Conservation (phyloP, 2,888 invertebrate genomes). For the Augiades crinisus region DNA sequence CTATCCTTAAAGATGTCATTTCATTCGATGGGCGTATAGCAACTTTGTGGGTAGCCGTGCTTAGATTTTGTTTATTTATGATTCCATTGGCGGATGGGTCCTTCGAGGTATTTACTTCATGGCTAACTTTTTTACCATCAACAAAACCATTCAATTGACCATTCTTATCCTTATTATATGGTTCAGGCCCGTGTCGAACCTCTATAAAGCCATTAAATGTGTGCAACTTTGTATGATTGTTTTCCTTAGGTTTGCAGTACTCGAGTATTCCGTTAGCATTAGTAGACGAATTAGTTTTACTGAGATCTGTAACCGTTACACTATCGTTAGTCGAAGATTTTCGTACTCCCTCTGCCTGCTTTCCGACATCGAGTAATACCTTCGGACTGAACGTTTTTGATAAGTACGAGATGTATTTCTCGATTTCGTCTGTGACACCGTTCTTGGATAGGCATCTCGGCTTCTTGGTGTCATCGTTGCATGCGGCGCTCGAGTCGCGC, state of each 20-base stretch:
- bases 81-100: conserved; percentile 68
- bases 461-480: conserved; percentile 63
- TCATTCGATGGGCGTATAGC: conserved; percentile 56
- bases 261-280: conserved; percentile 53
- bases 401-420: conserved; percentile 75
- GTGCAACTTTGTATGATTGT: conserved; percentile 47
- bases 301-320: conserved; percentile 49
- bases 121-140: conserved; percentile 52
- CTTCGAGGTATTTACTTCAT: conserved; percentile 18
- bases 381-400: conserved; percentile 74
- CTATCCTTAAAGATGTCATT: conserved; percentile 47
- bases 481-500: conserved; percentile 55
- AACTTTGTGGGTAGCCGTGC: conserved; percentile 48
- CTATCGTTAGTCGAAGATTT: conserved; percentile 36
- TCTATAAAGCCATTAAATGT: conserved; percentile 68
- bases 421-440: conserved; percentile 70
- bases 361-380: conserved; percentile 68
- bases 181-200: conserved; percentile 52
- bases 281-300: conserved; percentile 44
- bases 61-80: conserved; percentile 43
- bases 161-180: conserved; percentile 51
- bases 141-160: conserved; percentile 54
- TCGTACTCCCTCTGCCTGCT: conserved; percentile 47
- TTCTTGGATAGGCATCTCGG: conserved; percentile 72
- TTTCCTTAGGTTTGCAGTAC: conserved; percentile 51